A percentile compares a stretch with the other conserved stretches of the same genome.
Evolutionary conservation across 2,113 vertebrate species (phyloP).

Genomic region (Gnathonemus echidnorhynchus): DNA sequence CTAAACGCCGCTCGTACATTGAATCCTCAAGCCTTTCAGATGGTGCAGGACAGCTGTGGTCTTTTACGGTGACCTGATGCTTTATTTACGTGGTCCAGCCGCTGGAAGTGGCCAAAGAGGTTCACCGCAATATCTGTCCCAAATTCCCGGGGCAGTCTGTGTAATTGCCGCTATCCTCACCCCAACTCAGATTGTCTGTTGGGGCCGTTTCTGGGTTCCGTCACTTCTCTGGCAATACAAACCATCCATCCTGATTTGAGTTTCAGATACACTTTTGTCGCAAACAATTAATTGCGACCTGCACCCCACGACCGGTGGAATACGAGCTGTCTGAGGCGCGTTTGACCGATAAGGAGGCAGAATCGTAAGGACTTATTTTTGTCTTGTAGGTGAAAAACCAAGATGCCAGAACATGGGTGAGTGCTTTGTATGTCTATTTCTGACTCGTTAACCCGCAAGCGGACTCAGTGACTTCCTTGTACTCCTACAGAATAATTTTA

Average conservation of each 20-base stretch:
- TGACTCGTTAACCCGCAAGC: background rate
- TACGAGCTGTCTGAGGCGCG: background rate
- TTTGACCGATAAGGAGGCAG: constrained; percentile 17
- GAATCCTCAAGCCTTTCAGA: background rate
- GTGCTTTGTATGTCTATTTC: constrained; percentile 10
- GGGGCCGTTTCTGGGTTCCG: background rate
- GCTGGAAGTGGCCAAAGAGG: background rate
- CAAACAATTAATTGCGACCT: background rate
- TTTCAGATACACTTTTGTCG: background rate
- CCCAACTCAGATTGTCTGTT: background rate
- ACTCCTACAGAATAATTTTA: background rate
- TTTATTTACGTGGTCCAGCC: background rate
- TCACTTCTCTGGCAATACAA: background rate
- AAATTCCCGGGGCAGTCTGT: background rate
- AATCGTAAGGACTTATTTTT: constrained; percentile 25
- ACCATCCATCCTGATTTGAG: background rate
- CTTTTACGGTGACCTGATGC: background rate
- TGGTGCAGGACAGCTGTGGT: background rate
- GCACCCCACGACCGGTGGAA: constrained; percentile 11
- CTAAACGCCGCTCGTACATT: background rate
- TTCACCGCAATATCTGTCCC: background rate
- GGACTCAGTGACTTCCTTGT: background rate
- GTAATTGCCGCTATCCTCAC: background rate
- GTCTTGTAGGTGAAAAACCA: constrained; percentile 40
- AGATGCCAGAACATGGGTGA: constrained; percentile 62